Percentiles rank a stretch among this genome's conserved stretches.
phyloP scores from a whole-genome alignment of 2,113 vertebrate species.

The Lampris incognitus region DNA sequence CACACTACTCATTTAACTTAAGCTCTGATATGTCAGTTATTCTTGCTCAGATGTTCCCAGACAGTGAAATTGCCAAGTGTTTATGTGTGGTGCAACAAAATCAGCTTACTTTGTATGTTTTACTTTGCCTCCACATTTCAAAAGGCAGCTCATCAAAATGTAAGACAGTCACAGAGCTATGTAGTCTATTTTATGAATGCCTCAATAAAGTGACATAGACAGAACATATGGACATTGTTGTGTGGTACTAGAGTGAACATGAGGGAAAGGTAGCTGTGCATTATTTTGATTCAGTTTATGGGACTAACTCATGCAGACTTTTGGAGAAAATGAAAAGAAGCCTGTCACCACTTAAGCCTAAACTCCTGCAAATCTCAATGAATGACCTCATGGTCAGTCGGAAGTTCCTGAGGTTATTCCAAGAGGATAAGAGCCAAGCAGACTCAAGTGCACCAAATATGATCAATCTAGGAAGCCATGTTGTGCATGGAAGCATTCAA shows the following conservation, averaged over 20 bases:
- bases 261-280: constrained; percentile 6
- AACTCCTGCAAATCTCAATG: background rate
- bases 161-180: background rate
- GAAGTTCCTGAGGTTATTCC: background rate
- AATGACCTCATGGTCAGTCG: background rate
- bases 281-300: constrained; percentile 34
- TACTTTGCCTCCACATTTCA: background rate
- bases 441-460: constrained; percentile 7
- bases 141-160: background rate
- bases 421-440: background rate
- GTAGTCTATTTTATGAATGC: background rate
- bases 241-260: background rate
- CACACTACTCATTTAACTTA: background rate
- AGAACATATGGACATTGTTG: constrained; percentile 2
- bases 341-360: constrained; percentile 1
- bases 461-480: constrained; percentile 16
- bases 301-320: constrained; percentile 31
- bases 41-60: background rate
- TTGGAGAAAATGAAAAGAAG: background rate
- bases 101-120: background rate
- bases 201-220: background rate
- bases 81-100: constrained; percentile 1
- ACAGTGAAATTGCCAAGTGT: background rate
- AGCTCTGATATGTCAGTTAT: background rate
- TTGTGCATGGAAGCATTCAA: constrained; percentile 27